Percentiles rank a stretch among this genome's conserved stretches.
Evolutionary conservation across 1,140 invertebrate genomes (phyloP).

Genomic region (Sycobia sp.): DNA sequence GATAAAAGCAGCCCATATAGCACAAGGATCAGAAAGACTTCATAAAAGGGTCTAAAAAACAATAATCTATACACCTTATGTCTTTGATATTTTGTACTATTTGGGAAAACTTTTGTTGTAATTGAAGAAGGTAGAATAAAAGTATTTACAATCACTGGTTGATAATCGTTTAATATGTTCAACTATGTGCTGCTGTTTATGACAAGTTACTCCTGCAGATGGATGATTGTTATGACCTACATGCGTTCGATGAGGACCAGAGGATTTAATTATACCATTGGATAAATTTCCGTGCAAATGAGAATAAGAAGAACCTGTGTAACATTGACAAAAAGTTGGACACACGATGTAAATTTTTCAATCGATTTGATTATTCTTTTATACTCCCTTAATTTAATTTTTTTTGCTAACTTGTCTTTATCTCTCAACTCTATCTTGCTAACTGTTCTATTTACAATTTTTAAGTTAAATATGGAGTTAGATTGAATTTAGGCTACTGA

Average conservation of each 20-base stretch:
- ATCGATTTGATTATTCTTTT: not conserved
- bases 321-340: conserved; percentile 29
- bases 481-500: not conserved
- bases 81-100: conserved; percentile 27
- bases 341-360: conserved; percentile 13
- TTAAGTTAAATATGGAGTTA: not conserved
- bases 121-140: conserved; percentile 13
- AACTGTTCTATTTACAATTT: not conserved
- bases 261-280: conserved; percentile 47
- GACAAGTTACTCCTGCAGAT: conserved; percentile 51
- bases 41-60: conserved; percentile 1
- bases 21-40: conserved; percentile 15
- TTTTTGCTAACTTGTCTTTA: not conserved
- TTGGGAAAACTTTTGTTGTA: not conserved
- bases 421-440: not conserved
- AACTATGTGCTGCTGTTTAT: conserved; percentile 54
- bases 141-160: conserved; percentile 58
- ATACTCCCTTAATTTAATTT: not conserved
- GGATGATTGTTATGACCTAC: conserved; percentile 48
- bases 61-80: not conserved
- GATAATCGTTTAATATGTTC: conserved; percentile 62
- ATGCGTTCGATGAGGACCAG: conserved; percentile 46
- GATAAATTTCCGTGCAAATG: conserved; percentile 48
- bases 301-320: conserved; percentile 47
- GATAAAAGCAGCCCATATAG: conserved; percentile 18